Conservation (phyloP, 2,888 invertebrate species). For the Torymus tubicola region DNA sequence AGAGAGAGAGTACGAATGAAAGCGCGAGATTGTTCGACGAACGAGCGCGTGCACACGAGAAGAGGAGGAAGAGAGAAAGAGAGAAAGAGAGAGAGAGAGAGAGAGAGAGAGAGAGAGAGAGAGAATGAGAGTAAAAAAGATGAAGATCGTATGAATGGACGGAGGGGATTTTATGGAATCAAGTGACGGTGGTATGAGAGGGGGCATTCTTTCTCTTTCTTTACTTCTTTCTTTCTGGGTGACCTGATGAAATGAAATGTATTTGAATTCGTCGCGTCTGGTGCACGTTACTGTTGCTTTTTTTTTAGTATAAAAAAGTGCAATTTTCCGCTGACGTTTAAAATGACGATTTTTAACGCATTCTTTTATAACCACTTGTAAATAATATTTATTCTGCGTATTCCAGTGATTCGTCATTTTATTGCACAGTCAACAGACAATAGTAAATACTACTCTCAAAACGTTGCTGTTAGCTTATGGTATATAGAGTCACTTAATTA, state of each 20-base stretch:
- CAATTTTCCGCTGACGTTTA: no score
- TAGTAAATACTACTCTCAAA: no score
- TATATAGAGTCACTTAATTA: no score
- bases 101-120: constrained; percentile 11
- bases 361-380: no score
- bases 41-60: background rate
- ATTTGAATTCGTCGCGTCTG: constrained; percentile 13
- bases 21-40: constrained; percentile 33
- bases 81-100: constrained; percentile 1
- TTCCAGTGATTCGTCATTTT: no score
- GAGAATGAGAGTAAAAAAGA: constrained; percentile 3
- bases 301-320: no score
- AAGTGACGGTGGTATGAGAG: background rate
- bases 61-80: constrained; percentile 7
- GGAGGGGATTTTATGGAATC: constrained; percentile 31
- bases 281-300: no score
- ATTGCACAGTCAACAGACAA: no score
- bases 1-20: constrained; percentile 39
- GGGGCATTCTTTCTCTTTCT: constrained; percentile 3
- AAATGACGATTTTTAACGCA: no score
- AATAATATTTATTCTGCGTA: no score
- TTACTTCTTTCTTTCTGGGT: background rate
- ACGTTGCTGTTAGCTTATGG: no score
- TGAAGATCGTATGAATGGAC: constrained; percentile 21
- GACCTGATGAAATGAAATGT: constrained; percentile 18